Conservation (phyloP, 2,797 vertebrate genomes). For the Dallia pectoralis region DNA sequence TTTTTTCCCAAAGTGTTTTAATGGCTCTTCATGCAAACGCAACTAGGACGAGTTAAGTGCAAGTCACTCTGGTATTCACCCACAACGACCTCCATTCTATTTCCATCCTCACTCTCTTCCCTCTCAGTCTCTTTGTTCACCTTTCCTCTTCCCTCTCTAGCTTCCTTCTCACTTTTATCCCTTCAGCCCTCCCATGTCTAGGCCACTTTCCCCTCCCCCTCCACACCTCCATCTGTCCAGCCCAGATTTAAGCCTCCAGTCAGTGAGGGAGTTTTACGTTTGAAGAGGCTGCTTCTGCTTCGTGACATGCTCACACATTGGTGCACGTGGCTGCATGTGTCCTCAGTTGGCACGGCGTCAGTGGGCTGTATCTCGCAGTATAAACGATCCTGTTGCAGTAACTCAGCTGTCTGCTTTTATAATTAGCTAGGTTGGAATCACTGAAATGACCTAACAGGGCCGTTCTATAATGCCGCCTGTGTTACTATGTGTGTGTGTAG, state of each 20-base stretch:
- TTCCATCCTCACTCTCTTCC: not conserved
- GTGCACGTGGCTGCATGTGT: not conserved
- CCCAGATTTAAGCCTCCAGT: not conserved
- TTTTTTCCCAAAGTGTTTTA: too few species aligned
- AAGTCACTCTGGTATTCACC: not conserved
- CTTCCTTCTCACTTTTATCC: not conserved
- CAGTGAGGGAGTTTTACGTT: not conserved
- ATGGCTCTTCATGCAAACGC: too few species aligned
- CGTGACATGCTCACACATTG: not conserved
- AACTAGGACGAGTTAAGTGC: not conserved
- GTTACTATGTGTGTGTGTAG: not conserved
- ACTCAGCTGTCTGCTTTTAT: not conserved
- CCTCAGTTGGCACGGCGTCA: not conserved
- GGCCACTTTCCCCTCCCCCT: not conserved
- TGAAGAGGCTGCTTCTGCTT: not conserved
- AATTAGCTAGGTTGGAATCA: not conserved
- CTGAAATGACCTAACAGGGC: not conserved
- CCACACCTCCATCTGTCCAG: not conserved
- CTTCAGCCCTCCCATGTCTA: not conserved
- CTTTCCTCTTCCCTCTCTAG: not conserved
- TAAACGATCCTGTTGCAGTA: slow-evolving; percentile 4
- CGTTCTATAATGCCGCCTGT: not conserved
- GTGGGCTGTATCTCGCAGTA: too few species aligned
- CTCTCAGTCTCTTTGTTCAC: not conserved
- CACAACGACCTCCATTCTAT: not conserved